Evolutionary conservation across 1,140 invertebrate species (phyloP), one percentile per base, ranked within the genome.

Genomic region (Drosophila dunni): DNA sequence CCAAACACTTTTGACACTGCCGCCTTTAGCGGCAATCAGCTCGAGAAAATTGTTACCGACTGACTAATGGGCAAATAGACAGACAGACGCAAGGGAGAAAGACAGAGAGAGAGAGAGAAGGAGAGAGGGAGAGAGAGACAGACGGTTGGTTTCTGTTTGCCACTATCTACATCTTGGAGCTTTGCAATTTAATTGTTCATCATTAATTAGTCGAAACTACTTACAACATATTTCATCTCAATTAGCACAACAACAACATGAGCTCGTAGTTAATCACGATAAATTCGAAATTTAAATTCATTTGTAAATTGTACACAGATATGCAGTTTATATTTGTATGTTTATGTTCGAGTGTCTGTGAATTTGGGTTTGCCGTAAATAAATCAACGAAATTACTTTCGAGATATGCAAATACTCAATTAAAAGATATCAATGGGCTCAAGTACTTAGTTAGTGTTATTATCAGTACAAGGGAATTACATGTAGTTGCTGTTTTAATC

Each of bases 181-280:
- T 66, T 73, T 58, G 74, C 65, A 71, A 63, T 86, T 82, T 73
- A 86, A 86, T 86, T 76, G 72, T 45, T 68, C 83, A 82, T 79
- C 79, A 79, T 88, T 86, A 86, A 86, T 86, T 86, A 86, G 79
- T 42, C 67, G 50, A 72, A 69, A 61, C 77, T 71, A 72, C 42
- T 58, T 58, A 45, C 40, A 44, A 33, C 40, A n/a, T 29, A 65
- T 71, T 78, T 70, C 74, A 71, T 58, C 74, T 75, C 78, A 81
- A 84, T 84, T 84, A 81, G 78, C 70, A 75, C 68, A 71, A 63
- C 45, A 67, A 48, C 42, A 63, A 38, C 10, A 7, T 48, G 36
- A 40, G 51, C 29, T 17, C 51, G 1, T 29, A 66, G 36, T 67
- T 62, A 46, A 88, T 83, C 77, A 80, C 67, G 83, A 88, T 88